phyloP scores from a whole-genome alignment of 2,797 vertebrate species.

The Alosa sapidissima region DNA sequence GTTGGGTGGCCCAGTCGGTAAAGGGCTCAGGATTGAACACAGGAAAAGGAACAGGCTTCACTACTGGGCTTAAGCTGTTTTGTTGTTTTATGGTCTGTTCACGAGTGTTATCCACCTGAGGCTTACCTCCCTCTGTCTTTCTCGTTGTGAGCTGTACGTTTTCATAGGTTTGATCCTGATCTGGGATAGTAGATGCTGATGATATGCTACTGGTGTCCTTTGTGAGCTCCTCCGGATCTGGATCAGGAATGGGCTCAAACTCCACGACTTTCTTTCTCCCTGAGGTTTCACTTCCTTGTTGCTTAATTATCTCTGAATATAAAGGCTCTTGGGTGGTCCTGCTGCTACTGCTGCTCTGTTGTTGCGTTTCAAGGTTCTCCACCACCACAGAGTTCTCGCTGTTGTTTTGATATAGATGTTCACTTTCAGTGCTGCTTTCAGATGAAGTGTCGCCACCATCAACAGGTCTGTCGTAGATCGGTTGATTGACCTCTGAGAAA shows the following conservation, averaged over 20 bases:
- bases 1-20: conserved; percentile 53
- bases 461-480: conserved; percentile 60
- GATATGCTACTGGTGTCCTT: conserved; percentile 54
- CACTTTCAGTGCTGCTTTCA: conserved; percentile 46
- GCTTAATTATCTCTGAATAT: conserved; percentile 34
- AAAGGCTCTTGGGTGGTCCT: conserved; percentile 41
- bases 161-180: conserved; percentile 27
- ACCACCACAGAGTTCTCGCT: conserved; percentile 18
- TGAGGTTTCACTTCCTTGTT: conserved; percentile 36
- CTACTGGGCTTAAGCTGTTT: neutral
- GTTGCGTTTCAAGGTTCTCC: neutral
- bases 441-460: conserved; percentile 42
- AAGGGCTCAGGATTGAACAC: conserved; percentile 58
- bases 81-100: conserved; percentile 2
- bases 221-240: conserved; percentile 42
- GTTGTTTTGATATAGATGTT: conserved; percentile 27
- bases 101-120: neutral
- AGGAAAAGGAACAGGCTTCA: conserved; percentile 28
- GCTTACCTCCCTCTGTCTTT: conserved; percentile 35
- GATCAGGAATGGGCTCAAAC: conserved; percentile 65
- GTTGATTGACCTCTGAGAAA: conserved; percentile 58
- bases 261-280: conserved; percentile 46
- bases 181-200: conserved; percentile 59
- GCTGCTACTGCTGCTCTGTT: conserved; percentile 8
- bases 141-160: neutral